Evolutionary conservation across 2,113 vertebrate species (phyloP), one percentile per base, ranked within the genome.

Genomic region (Psophia crepitans): DNA sequence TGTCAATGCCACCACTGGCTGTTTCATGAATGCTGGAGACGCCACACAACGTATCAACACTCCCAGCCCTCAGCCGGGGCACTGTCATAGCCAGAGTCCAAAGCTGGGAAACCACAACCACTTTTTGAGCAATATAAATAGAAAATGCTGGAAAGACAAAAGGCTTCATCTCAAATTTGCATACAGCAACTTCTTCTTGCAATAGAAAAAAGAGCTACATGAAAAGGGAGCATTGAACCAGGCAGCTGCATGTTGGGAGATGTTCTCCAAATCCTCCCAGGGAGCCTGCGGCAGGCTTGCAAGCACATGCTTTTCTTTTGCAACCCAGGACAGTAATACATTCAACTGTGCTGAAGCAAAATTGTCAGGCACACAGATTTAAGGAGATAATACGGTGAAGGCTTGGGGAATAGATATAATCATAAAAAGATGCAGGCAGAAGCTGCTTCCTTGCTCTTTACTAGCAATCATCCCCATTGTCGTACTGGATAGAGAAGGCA

Each of bases 311-410:
- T 89, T 49, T 85, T 33, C 63, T 92, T 65, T n/a, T 63, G 66
- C 66, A 35, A 3, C 84, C 35, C 85, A 54, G 79, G 85, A 48
- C 73, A 73, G 54, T 2, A 93, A 90, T 43, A 70, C 39, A 63
- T 70, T 84, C 73, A 77, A n/a, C 37, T 70, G 56, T 17, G 56
- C 83, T 84, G 70, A 83, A 83, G 78, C 46, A 46, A n/a, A 88
- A 58, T 5, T 80, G 88, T 85, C 93, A 96, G 63, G 76, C 28
- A 5, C 51, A 13, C 21, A 80, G 82, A 97, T 95, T 93, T 88
- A 89, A 68, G 83, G 82, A 95, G 93, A 28, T 84, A 86, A 92
- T 58, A 90, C 14, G 51, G 56, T 5, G 11, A 84, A 78, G 43
- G 71, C 82, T 78, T 76, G 64, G 64, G n/a, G 85, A 86, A 37